Evolutionary conservation across 2,888 invertebrate genomes (phyloP).

Genomic region (Mimachlamys varia): DNA sequence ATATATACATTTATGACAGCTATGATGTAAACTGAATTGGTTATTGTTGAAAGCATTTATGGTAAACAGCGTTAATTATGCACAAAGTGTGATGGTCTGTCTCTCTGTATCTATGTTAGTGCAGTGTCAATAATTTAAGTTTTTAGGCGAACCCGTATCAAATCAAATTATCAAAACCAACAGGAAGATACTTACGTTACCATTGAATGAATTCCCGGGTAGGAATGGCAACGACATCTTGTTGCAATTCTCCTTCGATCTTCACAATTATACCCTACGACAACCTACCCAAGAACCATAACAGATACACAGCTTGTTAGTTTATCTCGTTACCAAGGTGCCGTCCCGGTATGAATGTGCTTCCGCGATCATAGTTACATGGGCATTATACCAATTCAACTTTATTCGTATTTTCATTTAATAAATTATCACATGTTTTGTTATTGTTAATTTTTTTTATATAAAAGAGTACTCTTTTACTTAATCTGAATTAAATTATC

Average conservation of each 20-base stretch:
- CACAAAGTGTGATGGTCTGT: too few relatives aligned
- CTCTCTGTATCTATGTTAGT: too few relatives aligned
- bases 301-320: conserved; percentile 36
- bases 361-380: conserved; percentile 16
- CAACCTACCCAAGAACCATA: conserved; percentile 31
- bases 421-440: not conserved
- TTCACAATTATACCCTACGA: not conserved
- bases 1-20: too few relatives aligned
- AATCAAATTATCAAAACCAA: not conserved
- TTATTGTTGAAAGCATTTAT: not conserved
- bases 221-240: conserved; percentile 80
- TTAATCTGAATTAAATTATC: not conserved
- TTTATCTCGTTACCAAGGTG: conserved; percentile 39
- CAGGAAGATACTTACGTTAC: conserved; percentile 70
- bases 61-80: not conserved
- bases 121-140: not conserved
- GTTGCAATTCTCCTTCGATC: conserved; percentile 25
- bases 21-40: not conserved
- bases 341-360: conserved; percentile 8
- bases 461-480: too few relatives aligned
- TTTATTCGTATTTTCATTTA: not conserved
- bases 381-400: not conserved
- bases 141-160: not conserved
- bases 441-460: too few relatives aligned
- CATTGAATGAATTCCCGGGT: conserved; percentile 79